phyloP scores from a whole-genome alignment of 2,888 invertebrate genomes.

The Brachylomia viminalis region DNA sequence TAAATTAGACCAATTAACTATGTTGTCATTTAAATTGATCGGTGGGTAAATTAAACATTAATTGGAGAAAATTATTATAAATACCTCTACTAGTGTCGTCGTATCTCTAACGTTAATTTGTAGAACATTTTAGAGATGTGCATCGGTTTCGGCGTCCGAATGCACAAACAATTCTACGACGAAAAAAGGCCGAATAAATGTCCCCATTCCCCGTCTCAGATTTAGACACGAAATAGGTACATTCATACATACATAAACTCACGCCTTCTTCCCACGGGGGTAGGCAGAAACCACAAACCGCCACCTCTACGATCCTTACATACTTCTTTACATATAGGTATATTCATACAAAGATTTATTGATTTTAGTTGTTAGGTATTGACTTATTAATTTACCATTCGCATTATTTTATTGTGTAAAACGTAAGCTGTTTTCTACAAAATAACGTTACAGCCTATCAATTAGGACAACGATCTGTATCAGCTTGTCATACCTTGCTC shows the following conservation, averaged over 20 bases:
- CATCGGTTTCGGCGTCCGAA: slow-evolving; percentile 20
- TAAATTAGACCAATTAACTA: slow-evolving; percentile 45
- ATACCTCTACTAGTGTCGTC: not conserved
- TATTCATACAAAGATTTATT: not conserved
- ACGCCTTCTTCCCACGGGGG: too few relatives aligned
- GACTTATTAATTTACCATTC: not conserved
- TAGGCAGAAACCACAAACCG: too few relatives aligned
- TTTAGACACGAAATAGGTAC: not conserved
- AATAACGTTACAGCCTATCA: slow-evolving; percentile 5
- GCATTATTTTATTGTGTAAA: not conserved
- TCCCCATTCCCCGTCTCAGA: not conserved
- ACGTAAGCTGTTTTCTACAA: slow-evolving; percentile 8
- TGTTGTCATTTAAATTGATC: slow-evolving; percentile 27
- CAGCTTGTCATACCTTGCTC: slow-evolving; percentile 66
- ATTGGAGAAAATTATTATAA: slow-evolving; percentile 30
- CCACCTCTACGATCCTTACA: too few relatives aligned
- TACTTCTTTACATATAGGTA: not conserved
- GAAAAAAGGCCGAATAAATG: not conserved
- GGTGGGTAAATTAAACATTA: slow-evolving; percentile 53
- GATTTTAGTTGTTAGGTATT: not conserved
- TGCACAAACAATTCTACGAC: not conserved
- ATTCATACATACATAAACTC: not conserved
- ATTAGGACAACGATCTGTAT: not conserved
- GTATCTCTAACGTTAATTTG: not conserved
- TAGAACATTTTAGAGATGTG: slow-evolving; percentile 1